Conservation (phyloP, 2,113 vertebrate species). For the Corythornis madagascariensis region DNA sequence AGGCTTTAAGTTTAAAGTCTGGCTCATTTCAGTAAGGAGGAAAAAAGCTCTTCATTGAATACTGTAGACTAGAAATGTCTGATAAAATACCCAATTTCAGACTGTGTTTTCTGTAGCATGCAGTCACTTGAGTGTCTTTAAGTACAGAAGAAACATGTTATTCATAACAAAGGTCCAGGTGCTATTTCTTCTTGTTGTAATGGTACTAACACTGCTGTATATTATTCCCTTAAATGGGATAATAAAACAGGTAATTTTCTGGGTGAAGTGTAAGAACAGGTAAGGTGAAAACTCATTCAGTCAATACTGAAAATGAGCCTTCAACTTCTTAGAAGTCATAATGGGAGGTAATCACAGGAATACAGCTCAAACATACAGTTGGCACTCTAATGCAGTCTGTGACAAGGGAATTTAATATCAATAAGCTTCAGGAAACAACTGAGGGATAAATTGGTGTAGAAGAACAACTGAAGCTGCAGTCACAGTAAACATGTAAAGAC, state of each 20-base stretch:
- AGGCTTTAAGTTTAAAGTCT: not conserved
- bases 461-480: not conserved
- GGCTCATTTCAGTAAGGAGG: not conserved
- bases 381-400: not conserved
- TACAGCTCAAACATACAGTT: not conserved
- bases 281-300: constrained; percentile 11
- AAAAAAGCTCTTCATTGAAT: not conserved
- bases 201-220: not conserved
- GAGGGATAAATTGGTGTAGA: not conserved
- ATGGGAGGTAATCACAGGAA: not conserved
- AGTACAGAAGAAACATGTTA: not conserved
- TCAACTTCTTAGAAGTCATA: constrained; percentile 5
- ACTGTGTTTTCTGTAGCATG: not conserved
- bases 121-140: not conserved
- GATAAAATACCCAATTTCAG: not conserved
- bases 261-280: not conserved
- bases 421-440: not conserved
- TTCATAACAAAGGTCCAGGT: not conserved
- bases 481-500: not conserved
- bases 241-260: constrained; percentile 32
- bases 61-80: not conserved
- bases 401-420: not conserved
- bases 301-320: not conserved
- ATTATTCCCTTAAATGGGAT: not conserved
- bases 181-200: not conserved